Evolutionary conservation across 1,140 invertebrate genomes (phyloP), one percentile per base, ranked within the genome.

Genomic region (Apis dorsata): DNA sequence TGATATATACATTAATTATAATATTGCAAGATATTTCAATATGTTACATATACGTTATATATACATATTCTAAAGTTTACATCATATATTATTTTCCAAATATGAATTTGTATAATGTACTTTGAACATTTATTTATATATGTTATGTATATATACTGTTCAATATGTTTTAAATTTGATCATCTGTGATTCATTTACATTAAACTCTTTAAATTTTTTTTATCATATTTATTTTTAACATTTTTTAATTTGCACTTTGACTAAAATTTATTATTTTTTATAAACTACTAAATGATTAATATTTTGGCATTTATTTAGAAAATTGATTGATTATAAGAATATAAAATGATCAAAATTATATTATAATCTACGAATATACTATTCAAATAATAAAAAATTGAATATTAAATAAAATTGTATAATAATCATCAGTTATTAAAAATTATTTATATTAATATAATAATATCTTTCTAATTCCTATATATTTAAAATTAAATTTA

Each of bases 211-310:
- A 7, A 17, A 17, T 53, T 60, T 21, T 70, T 60, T 10, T 28
- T 15, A n/a, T 21, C 44, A 2, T 34, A 24, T 44, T 44, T 44
- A 44, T 44, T 44, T 44, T 44, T 44, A 44, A 13, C 21, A 44
- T 79, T n/a, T 28, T 60, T 75, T 72, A 49, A 80, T 74, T 70
- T 70, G 12, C 65, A 62, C 76, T 80, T 86, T 79, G 71, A 71
- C 66, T 63, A 7, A 9, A 62, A 28, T 83, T 79, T 28, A 62
- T 79, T 21, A 49, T 59, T 60, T 21, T 59, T 59, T n/a, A 24
- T 12, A 15, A 53, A 71, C 15, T 71, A 71, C 15, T 71, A 53
- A 11, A 49, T 51, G 12, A 17, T 12, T 24, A 24, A 63, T 63
- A 28, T 13, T 7, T 63, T 17, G n/a, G 7, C 5, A 70, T n/a